Evolutionary conservation across 1,140 invertebrate species (phyloP), one percentile per base, ranked within the genome.

Genomic region (Portunus trituberculatus): DNA sequence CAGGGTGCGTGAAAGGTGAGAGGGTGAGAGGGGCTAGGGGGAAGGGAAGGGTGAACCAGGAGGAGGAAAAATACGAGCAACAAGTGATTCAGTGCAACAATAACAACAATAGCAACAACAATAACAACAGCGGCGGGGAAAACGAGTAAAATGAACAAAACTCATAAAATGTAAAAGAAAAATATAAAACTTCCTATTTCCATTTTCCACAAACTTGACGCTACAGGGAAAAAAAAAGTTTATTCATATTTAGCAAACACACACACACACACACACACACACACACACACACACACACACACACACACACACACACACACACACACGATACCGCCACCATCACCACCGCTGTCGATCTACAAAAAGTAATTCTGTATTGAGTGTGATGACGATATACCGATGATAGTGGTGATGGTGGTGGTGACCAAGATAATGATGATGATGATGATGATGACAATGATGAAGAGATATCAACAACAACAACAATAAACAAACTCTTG

Each of bases 211-310:
- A 45, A 45, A 32, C 32, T 88, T 88, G 87, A 39, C 46, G 6
- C 25, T n/a, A 25, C 31, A 39, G 6, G 32, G 20, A 25, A 88
- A 45, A 88, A 31, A 88, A 45, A 32, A 20, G 45, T 88, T 16
- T 88, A 88, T 88, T 45, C 45, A 32, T 88, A 88, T 88, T 45
- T 88, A 45, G 45, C 45, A 88, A 45, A 32, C 45, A 45, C 45
- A 88, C 45, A 88, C 45, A 88, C 45, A 88, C 45, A 88, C 45
- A 88, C 45, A 88, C 45, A 88, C 45, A 88, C 45, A 88, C 45
- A 88, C 45, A 88, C 45, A 88, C 45, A 88, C 45, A 88, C 45
- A 88, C 31, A 45, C 31, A 88, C 45, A 88, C 45, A 32, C 45
- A 88, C 45, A 88, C 45, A 88, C 45, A 87, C 39, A 87, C 39